Evolutionary conservation across 1,140 invertebrate genomes (phyloP).

Genomic region (Sesamia nonagrioides): DNA sequence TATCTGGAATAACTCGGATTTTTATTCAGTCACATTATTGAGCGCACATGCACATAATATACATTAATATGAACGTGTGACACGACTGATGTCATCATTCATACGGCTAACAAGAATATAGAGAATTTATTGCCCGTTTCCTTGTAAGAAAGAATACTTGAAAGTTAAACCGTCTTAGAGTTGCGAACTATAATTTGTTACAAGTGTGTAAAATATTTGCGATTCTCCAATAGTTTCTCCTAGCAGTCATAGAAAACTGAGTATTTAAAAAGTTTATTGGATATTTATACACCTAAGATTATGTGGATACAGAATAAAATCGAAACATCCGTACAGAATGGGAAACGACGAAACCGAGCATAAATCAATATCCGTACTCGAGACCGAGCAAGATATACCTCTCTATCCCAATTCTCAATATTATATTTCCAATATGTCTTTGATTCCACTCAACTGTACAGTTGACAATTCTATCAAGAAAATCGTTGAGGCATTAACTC

Average conservation of each 20-base stretch:
- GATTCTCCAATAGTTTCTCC: background rate
- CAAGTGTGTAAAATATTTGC: constrained; percentile 15
- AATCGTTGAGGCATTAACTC: constrained; percentile 20
- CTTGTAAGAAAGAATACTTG: constrained; percentile 1
- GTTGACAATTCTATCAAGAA: constrained; percentile 20
- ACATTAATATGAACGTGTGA: constrained; percentile 20
- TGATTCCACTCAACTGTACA: constrained; percentile 6
- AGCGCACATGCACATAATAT: constrained; percentile 38
- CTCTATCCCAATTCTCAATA: background rate
- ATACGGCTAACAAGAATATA: constrained; percentile 25
- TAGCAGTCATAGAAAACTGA: background rate
- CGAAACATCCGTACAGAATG: background rate
- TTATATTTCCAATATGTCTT: constrained; percentile 8
- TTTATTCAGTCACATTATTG: constrained; percentile 20
- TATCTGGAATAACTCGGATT: constrained; percentile 26
- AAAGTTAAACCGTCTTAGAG: constrained; percentile 3
- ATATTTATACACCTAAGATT: background rate
- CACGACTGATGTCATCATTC: constrained; percentile 41
- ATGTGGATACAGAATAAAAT: background rate
- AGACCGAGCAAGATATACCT: background rate
- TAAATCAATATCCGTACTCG: constrained; percentile 14
- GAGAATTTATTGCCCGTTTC: constrained; percentile 32
- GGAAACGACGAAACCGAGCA: background rate
- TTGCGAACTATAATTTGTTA: constrained; percentile 23
- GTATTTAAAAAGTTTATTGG: background rate